Base-by-base conservation (phyloP, 1,140 invertebrate genomes). In the Cydia splendana region DNA sequence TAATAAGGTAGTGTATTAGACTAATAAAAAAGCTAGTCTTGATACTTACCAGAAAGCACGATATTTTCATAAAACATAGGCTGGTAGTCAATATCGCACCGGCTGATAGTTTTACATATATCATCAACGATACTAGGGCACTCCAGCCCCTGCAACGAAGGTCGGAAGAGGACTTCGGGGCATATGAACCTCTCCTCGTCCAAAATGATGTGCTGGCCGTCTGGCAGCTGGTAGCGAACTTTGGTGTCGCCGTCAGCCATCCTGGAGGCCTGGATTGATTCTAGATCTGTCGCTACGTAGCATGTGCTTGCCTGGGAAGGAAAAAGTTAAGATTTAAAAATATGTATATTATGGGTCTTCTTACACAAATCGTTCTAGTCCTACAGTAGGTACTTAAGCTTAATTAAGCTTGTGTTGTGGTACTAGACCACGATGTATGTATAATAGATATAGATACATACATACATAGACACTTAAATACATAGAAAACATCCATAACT, bases 171-270 rank as follows among this genome's bases (percentile, higher is more conserved):
- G 51, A 97, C 95, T 92, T 98, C 97, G 5, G 97, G 97, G 83
- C 96, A 98, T 84, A 97, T 95, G 94, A 98, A 98, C 74, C 97
- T 94, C 92, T 98, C 97, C 87, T 97, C 96, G 20, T 97, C 96
- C 75, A 98, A 96, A 69, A 97, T 95, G 84, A 98, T 90, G 51
- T 98, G 96, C 88, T 97, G 97, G 65, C 96, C 97, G 85, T 97
- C 97, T 30, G 97, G 97, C 65, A 98, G 92, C 85, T 97, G 95
- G 83, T 97, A 98, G 57, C 94, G 95, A 88, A 96, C 96, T 73
- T 84, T 78, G 75, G 76, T 81, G 74, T 87, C 78, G 12, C 65
- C 78, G 30, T 24, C 4, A 71, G 42, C 12, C 73, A 74, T 6
- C 76, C 71, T 53, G 12, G 38, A 74, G 4, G 53, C n/a, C 1